Evolutionary conservation across 2,888 invertebrate genomes (phyloP).

Genomic region (Bursaphelenchus okinawaensis): DNA sequence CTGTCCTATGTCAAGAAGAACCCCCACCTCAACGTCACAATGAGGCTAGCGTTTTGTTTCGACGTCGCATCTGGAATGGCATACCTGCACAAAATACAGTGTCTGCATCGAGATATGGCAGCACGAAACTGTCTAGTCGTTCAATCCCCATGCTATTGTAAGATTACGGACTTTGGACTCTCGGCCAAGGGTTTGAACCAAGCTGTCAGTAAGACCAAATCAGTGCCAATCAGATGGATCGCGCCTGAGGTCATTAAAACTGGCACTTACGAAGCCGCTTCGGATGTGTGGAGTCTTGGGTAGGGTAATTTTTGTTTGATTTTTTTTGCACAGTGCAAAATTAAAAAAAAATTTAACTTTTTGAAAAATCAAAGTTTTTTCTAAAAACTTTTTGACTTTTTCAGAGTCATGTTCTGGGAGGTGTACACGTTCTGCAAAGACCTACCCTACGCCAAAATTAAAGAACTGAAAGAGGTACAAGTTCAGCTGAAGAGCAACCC

Average conservation of each 20-base stretch:
- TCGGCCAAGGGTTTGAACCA: slow-evolving; percentile 1
- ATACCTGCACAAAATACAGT: not conserved
- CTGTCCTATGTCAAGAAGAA: not conserved
- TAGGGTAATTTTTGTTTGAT: not conserved
- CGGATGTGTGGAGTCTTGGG: not conserved
- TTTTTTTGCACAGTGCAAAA: too few species aligned
- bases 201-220: slow-evolving; percentile 11
- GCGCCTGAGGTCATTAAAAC: not conserved
- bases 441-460: slow-evolving; percentile 13
- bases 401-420: not conserved
- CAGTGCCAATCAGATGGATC: slow-evolving; percentile 15
- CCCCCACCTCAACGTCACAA: not conserved
- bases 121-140: slow-evolving; percentile 16
- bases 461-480: slow-evolving; percentile 16
- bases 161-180: slow-evolving; percentile 17
- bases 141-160: not conserved
- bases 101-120: slow-evolving; percentile 15
- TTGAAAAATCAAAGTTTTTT: too few species aligned
- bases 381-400: too few species aligned
- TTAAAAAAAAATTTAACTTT: too few species aligned
- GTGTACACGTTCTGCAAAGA: not conserved
- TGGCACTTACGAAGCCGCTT: not conserved
- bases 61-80: not conserved
- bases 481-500: not conserved
- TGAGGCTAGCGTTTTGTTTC: not conserved